These are phyloP conservation scores for Taphrorychus bicolor DNA, from an alignment of 2,888 invertebrate species.

Conservation along the genomic window DNA sequence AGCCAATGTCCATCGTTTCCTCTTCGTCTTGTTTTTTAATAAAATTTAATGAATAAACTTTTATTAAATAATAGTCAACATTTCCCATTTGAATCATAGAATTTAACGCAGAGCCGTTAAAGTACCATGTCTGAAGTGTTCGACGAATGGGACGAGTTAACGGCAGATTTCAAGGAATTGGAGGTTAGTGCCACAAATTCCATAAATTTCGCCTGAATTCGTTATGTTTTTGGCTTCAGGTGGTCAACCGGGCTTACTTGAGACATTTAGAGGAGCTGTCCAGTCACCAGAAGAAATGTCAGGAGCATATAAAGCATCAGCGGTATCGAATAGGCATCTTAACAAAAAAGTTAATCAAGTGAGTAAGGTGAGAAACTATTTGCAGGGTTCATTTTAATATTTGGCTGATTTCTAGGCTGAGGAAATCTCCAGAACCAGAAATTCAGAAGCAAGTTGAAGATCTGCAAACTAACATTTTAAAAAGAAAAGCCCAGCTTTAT, in stretches of 20 bases:
- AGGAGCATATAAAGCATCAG: slow-evolving; percentile 90
- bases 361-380: background rate
- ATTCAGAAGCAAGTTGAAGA: slow-evolving; percentile 67
- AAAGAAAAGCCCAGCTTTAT: slow-evolving; percentile 83
- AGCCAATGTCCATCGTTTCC: no score
- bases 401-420: slow-evolving; percentile 33
- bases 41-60: no score
- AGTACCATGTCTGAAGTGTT: slow-evolving; percentile 51
- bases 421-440: slow-evolving; percentile 53
- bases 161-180: slow-evolving; percentile 78
- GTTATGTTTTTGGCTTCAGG: slow-evolving; percentile 60
- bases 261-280: slow-evolving; percentile 85
- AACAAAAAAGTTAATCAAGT: slow-evolving; percentile 66
- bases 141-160: slow-evolving; percentile 80
- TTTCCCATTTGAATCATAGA: no score
- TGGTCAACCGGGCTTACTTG: slow-evolving; percentile 81
- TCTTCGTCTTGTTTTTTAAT: no score
- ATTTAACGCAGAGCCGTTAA: background rate
- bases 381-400: background rate
- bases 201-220: background rate
- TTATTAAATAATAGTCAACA: no score
- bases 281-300: slow-evolving; percentile 84
- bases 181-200: slow-evolving; percentile 67
- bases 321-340: slow-evolving; percentile 88
- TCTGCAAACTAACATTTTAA: slow-evolving; percentile 80